Percentiles rank a stretch among this genome's conserved stretches.
Evolutionary conservation across 2,888 invertebrate species (phyloP).

Genomic region (Oasisia sp.): DNA sequence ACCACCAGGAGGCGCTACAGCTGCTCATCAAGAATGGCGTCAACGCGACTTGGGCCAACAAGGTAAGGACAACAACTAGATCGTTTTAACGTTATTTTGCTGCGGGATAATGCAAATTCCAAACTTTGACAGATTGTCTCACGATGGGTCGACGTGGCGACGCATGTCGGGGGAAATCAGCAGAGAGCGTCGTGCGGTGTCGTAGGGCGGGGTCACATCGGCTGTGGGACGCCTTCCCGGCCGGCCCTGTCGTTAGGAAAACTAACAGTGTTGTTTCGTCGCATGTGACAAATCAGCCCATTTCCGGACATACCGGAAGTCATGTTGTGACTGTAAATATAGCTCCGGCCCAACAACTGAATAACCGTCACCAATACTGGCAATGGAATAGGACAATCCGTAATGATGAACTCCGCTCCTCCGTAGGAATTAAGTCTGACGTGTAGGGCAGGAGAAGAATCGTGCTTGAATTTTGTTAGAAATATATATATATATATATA

Average conservation of each 20-base stretch:
- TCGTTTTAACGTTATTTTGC: not conserved
- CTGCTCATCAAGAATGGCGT: constrained; percentile 54
- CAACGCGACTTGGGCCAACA: constrained; percentile 54
- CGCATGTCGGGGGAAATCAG: not conserved
- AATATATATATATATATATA: no score
- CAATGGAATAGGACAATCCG: no score
- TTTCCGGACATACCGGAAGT: not conserved
- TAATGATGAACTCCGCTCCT: no score
- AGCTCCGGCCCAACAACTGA: no score
- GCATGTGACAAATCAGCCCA: not conserved
- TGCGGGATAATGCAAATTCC: not conserved
- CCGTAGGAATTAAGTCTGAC: no score
- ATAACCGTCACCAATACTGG: no score
- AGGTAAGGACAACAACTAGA: constrained; percentile 49
- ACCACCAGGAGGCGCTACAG: constrained; percentile 61
- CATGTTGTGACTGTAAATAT: not conserved
- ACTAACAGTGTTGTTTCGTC: not conserved
- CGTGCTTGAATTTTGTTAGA: no score
- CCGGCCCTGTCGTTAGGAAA: not conserved
- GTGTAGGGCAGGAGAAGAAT: no score
- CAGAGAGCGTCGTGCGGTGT: not conserved
- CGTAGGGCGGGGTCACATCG: not conserved
- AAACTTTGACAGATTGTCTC: not conserved
- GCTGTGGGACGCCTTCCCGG: not conserved
- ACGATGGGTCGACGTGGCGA: not conserved